A percentile compares a stretch with the other conserved stretches of the same genome.
Conservation (phyloP, 2,888 invertebrate species). For the Chymomyza amoena region DNA sequence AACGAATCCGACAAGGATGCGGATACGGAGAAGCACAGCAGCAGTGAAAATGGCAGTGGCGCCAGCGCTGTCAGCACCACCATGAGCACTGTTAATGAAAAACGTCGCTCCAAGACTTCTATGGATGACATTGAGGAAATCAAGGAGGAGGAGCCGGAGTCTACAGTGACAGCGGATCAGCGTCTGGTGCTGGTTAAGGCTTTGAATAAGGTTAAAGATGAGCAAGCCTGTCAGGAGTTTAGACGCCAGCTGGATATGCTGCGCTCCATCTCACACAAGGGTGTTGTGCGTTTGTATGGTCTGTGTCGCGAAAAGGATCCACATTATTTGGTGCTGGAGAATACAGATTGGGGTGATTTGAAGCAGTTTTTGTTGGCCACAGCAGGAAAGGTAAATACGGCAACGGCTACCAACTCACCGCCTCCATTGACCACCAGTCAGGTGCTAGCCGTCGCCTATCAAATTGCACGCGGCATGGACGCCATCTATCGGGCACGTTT, state of each 20-base stretch:
- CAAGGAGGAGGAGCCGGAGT: conserved; percentile 74
- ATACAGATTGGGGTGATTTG: conserved; percentile 97
- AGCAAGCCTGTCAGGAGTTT: conserved; percentile 89
- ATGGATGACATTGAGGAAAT: conserved; percentile 79
- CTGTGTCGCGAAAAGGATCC: conserved; percentile 91
- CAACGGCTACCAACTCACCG: conserved; percentile 63
- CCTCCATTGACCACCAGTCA: conserved; percentile 85
- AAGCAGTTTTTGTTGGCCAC: conserved; percentile 90
- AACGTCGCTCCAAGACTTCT: conserved; percentile 77
- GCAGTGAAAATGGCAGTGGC: conserved; percentile 66
- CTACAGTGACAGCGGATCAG: conserved; percentile 63
- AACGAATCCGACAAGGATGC: conserved; percentile 61
- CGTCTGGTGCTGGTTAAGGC: conserved; percentile 86
- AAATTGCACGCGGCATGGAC: conserved; percentile 91
- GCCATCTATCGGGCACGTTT: conserved; percentile 86
- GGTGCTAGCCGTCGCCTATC: conserved; percentile 84
- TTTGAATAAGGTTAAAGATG: conserved; percentile 87
- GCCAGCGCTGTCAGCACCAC: conserved; percentile 62
- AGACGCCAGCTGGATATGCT: conserved; percentile 93
- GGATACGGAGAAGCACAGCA: conserved; percentile 72
- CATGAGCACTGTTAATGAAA: conserved; percentile 69
- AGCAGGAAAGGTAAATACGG: conserved; percentile 75
- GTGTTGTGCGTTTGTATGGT: conserved; percentile 88
- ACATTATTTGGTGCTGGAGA: conserved; percentile 92
- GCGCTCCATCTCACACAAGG: conserved; percentile 89